Percentiles rank a stretch among this genome's conserved stretches.
Evolutionary conservation across 1,140 invertebrate species (phyloP).

Genomic region (Lanistes nyassanus): DNA sequence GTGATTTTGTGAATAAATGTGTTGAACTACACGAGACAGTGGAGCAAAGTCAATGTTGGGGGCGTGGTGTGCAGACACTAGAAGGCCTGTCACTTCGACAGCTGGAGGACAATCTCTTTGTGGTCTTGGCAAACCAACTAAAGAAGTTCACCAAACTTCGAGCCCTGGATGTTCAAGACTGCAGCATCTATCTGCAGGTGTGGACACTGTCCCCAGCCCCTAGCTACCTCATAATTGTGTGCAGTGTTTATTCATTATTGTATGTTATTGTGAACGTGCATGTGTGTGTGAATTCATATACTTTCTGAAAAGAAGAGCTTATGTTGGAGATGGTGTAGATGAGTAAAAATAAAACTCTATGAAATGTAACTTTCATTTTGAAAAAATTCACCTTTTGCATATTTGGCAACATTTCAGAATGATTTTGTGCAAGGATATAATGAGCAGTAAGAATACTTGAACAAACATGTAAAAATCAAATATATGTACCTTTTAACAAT

Average conservation of each 20-base stretch:
- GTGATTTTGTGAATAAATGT: too few species aligned
- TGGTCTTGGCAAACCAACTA: conserved; percentile 39
- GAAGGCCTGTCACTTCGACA: conserved; percentile 50
- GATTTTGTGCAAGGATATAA: too few species aligned
- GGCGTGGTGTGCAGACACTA: conserved; percentile 36
- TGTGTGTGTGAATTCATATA: background rate
- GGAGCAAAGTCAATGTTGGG: background rate
- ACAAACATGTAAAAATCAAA: too few species aligned
- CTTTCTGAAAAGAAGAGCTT: background rate
- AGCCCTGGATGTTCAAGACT: conserved; percentile 49
- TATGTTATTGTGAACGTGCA: background rate
- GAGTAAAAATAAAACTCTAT: background rate
- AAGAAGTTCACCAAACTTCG: conserved; percentile 43
- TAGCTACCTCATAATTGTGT: too few species aligned
- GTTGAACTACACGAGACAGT: too few species aligned
- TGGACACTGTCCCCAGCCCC: too few species aligned
- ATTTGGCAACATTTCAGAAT: background rate
- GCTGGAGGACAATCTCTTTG: conserved; percentile 50
- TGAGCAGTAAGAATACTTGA: too few species aligned
- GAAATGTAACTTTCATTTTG: background rate
- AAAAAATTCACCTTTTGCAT: background rate
- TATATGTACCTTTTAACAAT: background rate
- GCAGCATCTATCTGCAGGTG: conserved; percentile 47
- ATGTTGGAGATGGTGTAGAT: background rate
- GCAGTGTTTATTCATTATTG: background rate